Evolutionary conservation across 2,797 vertebrate genomes (phyloP).

Genomic region (Emys orbicularis): DNA sequence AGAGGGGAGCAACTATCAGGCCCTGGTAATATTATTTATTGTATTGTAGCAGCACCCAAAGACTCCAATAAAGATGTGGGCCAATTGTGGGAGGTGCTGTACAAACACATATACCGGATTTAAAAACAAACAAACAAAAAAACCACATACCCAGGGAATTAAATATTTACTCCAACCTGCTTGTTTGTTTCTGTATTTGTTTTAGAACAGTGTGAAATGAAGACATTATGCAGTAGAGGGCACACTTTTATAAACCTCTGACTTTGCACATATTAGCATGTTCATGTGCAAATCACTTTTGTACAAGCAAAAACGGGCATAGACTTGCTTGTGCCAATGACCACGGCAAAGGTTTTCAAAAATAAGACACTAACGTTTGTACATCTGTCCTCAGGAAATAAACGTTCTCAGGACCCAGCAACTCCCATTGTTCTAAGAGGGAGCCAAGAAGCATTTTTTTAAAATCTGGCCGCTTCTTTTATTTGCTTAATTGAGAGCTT

Average conservation of each 20-base stretch:
- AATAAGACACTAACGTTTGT: not conserved
- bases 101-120: not conserved
- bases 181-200: not conserved
- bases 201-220: not conserved
- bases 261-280: not conserved
- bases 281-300: not conserved
- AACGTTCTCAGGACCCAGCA: not conserved
- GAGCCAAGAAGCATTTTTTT: not conserved
- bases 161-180: not conserved
- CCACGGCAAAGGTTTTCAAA: not conserved
- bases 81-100: not conserved
- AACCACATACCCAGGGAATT: not conserved
- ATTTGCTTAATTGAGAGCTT: not conserved
- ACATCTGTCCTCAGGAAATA: not conserved
- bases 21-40: not conserved
- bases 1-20: not conserved
- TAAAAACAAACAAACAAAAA: not conserved
- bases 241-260: not conserved
- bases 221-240: not conserved
- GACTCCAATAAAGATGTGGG: not conserved
- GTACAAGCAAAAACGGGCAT: not conserved
- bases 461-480: not conserved
- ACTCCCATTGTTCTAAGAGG: not conserved
- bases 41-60: not conserved
- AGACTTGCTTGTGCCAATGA: not conserved